Conservation (phyloP, 2,113 vertebrate genomes). For the Leucosticte australis region DNA sequence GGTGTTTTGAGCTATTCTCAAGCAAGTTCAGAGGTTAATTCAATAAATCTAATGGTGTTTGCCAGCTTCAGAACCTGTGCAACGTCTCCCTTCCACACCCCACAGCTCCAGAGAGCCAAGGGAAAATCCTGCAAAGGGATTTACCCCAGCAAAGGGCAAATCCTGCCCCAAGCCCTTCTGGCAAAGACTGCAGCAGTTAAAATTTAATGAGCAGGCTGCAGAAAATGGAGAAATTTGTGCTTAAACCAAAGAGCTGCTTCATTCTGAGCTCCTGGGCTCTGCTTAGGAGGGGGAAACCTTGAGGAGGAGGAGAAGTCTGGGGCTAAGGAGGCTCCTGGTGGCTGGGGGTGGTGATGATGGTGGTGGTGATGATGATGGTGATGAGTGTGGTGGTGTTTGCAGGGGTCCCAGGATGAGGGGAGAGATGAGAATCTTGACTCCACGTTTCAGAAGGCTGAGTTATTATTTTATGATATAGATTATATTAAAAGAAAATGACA, state of each 20-base stretch:
- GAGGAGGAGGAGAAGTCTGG: neutral
- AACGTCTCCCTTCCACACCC: neutral
- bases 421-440: too few species aligned
- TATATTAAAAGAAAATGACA: too few species aligned
- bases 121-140: neutral
- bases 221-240: neutral
- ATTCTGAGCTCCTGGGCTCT: neutral
- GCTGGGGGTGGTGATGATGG: fast-evolving
- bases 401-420: too few species aligned
- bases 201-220: slow-evolving; percentile 49
- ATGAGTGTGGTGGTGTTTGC: too few species aligned
- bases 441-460: too few species aligned
- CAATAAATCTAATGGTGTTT: slow-evolving; percentile 5
- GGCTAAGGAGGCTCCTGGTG: neutral
- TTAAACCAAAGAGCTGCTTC: slow-evolving; percentile 5
- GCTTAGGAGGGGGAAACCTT: neutral
- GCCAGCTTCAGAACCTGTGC: neutral
- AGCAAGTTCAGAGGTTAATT: slow-evolving; percentile 44
- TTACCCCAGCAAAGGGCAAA: neutral
- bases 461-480: too few species aligned
- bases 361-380: neutral
- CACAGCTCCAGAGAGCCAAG: slow-evolving; percentile 11
- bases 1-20: slow-evolving; percentile 24
- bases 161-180: slow-evolving; percentile 5
- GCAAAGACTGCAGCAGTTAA: slow-evolving; percentile 10